These are phyloP conservation scores for Acanthaster planci DNA, from an alignment of 35 echinoderm and acorn worm species.

Conservation along the genomic window DNA sequence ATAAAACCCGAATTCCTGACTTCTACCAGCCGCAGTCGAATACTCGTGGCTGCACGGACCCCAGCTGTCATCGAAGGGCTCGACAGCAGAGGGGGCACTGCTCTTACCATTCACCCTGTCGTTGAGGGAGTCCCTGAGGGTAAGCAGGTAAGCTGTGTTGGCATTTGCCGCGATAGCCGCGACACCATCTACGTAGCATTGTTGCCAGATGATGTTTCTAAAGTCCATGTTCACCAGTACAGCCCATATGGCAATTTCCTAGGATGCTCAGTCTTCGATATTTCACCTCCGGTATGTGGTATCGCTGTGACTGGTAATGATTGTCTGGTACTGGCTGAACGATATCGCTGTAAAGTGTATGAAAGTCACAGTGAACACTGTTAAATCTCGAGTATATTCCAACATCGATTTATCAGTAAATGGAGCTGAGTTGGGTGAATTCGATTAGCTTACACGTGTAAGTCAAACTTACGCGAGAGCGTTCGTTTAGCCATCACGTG, in stretches of 20 bases:
- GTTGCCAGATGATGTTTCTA: not conserved
- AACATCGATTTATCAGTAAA: too few relatives aligned
- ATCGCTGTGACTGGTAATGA: not conserved
- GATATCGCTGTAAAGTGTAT: not conserved
- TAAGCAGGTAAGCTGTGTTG: not conserved
- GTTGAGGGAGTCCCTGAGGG: not conserved
- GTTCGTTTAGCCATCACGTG: too few relatives aligned
- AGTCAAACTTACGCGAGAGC: too few relatives aligned
- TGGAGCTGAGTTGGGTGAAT: too few relatives aligned
- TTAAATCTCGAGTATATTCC: too few relatives aligned
- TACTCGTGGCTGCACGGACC: not conserved
- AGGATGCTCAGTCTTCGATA: not conserved
- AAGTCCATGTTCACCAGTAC: slow-evolving; percentile 13
- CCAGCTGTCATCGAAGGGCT: not conserved
- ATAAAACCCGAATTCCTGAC: slow-evolving; percentile 8
- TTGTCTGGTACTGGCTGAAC: not conserved
- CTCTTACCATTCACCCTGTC: not conserved
- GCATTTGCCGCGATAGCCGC: not conserved
- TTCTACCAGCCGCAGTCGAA: not conserved
- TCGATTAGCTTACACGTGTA: too few relatives aligned
- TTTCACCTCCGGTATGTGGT: not conserved
- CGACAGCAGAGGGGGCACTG: not conserved
- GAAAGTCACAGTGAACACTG: too few relatives aligned
- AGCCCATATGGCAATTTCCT: not conserved
- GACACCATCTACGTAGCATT: slow-evolving; percentile 11